Conservation (phyloP, 2,888 invertebrate species). For the Lymantria monacha region DNA sequence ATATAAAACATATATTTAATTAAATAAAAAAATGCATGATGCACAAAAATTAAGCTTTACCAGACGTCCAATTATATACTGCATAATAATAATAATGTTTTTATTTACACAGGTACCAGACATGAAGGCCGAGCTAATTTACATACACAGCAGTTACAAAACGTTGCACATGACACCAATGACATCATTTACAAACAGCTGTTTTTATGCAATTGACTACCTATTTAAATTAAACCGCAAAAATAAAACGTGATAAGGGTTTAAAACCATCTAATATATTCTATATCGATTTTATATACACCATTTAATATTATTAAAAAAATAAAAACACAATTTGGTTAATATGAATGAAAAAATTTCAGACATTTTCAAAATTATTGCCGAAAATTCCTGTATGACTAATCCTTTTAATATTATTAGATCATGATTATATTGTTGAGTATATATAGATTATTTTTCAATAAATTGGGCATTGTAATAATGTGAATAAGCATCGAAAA, state of each 20-base stretch:
- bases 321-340: not conserved
- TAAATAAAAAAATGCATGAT: not conserved
- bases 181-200: constrained; percentile 34
- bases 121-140: constrained; percentile 19
- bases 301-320: not conserved
- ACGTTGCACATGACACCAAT: constrained; percentile 26
- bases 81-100: constrained; percentile 11
- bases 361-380: not conserved
- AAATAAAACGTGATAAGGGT: not conserved
- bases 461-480: not conserved
- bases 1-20: no score
- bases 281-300: not conserved
- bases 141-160: constrained; percentile 21
- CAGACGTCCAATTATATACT: not conserved
- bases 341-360: not conserved
- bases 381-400: not conserved
- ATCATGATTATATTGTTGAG: no score
- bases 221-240: not conserved
- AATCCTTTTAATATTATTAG: not conserved
- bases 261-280: not conserved
- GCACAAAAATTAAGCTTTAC: not conserved
- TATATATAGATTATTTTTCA: not conserved
- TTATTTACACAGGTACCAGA: constrained; percentile 13
- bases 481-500: not conserved
- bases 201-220: constrained; percentile 16